phyloP scores from a whole-genome alignment of 2,888 invertebrate genomes.

The Capitulum mitella region DNA sequence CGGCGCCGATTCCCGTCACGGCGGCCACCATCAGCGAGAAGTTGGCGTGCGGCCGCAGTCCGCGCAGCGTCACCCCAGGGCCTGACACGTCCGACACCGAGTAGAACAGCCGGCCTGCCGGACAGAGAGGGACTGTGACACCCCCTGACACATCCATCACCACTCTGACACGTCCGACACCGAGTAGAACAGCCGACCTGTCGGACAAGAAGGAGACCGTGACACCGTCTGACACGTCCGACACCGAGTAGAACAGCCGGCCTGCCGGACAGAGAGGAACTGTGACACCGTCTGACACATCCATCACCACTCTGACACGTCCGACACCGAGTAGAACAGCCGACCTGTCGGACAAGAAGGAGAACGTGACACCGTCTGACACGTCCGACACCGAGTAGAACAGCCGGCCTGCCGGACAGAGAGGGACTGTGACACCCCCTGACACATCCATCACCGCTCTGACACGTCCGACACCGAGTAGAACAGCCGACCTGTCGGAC shows the following conservation, averaged over 20 bases:
- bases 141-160: too few relatives aligned
- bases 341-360: too few relatives aligned
- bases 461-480: too few relatives aligned
- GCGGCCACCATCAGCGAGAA: slow-evolving; percentile 45
- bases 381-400: slow-evolving; percentile 9
- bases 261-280: too few relatives aligned
- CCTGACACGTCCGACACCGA: slow-evolving; percentile 26
- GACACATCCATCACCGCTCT: too few relatives aligned
- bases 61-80: slow-evolving; percentile 23
- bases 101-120: background rate
- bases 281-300: too few relatives aligned
- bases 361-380: too few relatives aligned
- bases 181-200: background rate
- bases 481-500: background rate
- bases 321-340: background rate
- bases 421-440: too few relatives aligned
- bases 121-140: too few relatives aligned
- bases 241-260: background rate
- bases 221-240: slow-evolving; percentile 27
- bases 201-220: too few relatives aligned
- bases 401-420: background rate
- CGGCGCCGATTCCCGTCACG: slow-evolving; percentile 44
- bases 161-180: too few relatives aligned
- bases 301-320: too few relatives aligned
- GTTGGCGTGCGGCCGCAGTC: slow-evolving; percentile 44